Evolutionary conservation across 1,140 invertebrate genomes (phyloP).

Genomic region (Lucilia cuprina): DNA sequence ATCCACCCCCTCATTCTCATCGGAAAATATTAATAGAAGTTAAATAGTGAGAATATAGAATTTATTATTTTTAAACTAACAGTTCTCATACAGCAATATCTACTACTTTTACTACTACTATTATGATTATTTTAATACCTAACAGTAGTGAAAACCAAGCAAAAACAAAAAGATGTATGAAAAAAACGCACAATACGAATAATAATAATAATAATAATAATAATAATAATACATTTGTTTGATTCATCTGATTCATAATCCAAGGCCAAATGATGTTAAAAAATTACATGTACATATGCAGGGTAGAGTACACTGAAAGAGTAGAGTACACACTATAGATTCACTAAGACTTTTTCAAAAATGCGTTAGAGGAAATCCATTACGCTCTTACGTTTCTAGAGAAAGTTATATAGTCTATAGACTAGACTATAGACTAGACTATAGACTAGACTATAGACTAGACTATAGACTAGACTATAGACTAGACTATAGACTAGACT

Average conservation of each 20-base stretch:
- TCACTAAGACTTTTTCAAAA: too few species aligned
- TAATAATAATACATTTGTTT: neutral
- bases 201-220: too few species aligned
- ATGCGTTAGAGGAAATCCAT: too few species aligned
- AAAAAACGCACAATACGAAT: neutral
- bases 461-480: too few species aligned
- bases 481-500: too few species aligned
- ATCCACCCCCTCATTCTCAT: neutral
- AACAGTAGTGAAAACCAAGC: neutral
- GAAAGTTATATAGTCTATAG: too few species aligned
- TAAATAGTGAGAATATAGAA: neutral
- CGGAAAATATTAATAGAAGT: neutral
- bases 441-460: too few species aligned
- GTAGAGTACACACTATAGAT: neutral
- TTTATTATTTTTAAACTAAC: neutral
- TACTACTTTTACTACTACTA: too few species aligned
- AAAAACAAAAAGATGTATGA: neutral
- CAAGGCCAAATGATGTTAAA: conserved; percentile 1
- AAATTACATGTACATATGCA: neutral
- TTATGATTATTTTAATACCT: neutral
- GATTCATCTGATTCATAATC: neutral
- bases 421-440: too few species aligned
- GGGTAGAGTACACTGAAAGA: neutral
- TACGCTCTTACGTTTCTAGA: too few species aligned
- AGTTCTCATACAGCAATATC: neutral